Evolutionary conservation across 2,797 vertebrate genomes (phyloP).

Genomic region (Lutjanus argentimaculatus): DNA sequence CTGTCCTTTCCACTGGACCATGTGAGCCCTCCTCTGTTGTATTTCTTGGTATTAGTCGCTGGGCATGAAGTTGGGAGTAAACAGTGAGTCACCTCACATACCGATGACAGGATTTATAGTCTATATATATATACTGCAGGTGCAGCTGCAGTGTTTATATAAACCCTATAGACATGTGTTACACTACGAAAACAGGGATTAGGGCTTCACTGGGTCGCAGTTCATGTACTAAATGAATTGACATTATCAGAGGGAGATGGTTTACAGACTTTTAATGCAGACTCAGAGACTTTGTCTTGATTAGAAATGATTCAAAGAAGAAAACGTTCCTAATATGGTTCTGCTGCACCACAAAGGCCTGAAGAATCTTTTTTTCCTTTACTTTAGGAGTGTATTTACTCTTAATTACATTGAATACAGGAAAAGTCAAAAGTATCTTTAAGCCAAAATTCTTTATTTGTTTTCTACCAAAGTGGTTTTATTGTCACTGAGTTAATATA

Average conservation of each 20-base stretch:
- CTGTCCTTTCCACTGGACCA: neutral
- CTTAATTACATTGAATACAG: neutral
- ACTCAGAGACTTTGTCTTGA: neutral
- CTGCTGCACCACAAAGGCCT: neutral
- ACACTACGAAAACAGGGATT: neutral
- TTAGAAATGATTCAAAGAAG: neutral
- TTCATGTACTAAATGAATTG: neutral
- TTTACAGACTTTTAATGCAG: neutral
- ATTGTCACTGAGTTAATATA: neutral
- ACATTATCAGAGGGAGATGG: neutral
- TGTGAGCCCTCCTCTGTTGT: constrained; percentile 18
- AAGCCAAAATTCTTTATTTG: accelerated
- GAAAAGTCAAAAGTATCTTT: neutral
- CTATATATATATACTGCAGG: neutral
- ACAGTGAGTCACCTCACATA: constrained; percentile 30
- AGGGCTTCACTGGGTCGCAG: neutral
- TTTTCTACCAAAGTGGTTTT: too few species aligned
- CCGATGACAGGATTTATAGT: neutral
- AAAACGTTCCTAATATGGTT: neutral
- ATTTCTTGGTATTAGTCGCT: constrained; percentile 58
- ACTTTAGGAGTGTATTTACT: neutral
- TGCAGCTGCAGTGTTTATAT: neutral
- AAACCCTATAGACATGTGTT: too few species aligned
- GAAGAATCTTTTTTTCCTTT: neutral
- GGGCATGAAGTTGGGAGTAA: constrained; percentile 32